A percentile compares a stretch with the other conserved stretches of the same genome.
These are phyloP conservation scores for Mimachlamys varia DNA, from an alignment of 2,888 invertebrate genomes.

Conservation along the genomic window DNA sequence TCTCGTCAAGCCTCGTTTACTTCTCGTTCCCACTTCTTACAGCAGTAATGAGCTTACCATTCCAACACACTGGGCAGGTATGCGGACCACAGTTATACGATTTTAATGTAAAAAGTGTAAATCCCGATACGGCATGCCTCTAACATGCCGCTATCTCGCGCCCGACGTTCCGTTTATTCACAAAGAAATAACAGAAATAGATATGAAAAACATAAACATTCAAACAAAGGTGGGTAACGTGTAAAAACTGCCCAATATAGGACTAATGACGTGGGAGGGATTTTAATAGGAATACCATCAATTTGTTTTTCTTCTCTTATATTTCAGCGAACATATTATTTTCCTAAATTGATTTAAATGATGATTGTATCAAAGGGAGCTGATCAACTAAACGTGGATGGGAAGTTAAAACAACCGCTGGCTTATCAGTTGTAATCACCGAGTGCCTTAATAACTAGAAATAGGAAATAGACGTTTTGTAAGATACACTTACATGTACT, in stretches of 20 bases:
- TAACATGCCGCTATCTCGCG: neutral
- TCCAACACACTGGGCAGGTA: neutral
- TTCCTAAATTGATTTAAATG: neutral
- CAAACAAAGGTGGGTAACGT: neutral
- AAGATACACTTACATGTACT: no score
- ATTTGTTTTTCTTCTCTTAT: neutral
- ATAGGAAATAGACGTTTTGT: neutral
- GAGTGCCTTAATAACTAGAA: neutral
- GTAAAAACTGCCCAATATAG: neutral
- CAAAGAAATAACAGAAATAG: slow-evolving; percentile 13
- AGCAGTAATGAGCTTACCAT: neutral
- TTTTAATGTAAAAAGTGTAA: slow-evolving; percentile 11
- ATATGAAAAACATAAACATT: neutral
- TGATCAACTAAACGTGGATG: neutral
- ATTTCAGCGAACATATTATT: neutral
- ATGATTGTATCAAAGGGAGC: neutral
- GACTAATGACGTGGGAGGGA: neutral
- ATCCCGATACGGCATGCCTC: neutral
- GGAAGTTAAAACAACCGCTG: neutral
- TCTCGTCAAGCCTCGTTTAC: slow-evolving; percentile 14
- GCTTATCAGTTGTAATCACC: neutral
- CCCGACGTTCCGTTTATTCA: neutral
- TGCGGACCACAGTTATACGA: neutral
- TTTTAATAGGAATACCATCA: neutral
- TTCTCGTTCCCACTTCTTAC: neutral